Base-by-base conservation (phyloP, 2,888 invertebrate genomes). In the Galeopsomyia nigrocyanea region DNA sequence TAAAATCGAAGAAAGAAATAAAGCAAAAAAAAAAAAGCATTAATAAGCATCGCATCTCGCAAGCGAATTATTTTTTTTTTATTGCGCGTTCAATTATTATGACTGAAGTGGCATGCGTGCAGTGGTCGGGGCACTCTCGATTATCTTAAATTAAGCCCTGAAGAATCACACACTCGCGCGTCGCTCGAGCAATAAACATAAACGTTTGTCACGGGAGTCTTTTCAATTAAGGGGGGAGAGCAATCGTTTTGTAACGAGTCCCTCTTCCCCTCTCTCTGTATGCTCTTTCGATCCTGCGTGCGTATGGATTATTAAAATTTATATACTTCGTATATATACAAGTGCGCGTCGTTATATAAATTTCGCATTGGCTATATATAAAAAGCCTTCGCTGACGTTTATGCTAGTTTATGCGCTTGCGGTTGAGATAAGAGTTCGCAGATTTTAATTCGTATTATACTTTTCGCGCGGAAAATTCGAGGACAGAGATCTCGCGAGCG, bases 131-230 rank as follows among this genome's bases (percentile, higher is more conserved):
- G 39, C 39, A 5, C 3, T 5, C 5, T 39, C 56, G 26, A 71
- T 71, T 71, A 67, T 62, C 67, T 66, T 66, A 62, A 66, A 71
- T 67, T 71, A 66, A 71, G 7, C 67, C 57, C 57, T 62, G 56
- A 62, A 67, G 56, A 71, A 71, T 71, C 66, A 57, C 57, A 62
- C 21, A 57, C 57, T 67, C 21, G 46, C 26, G 26, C 5, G 26
- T 5, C 5, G 10, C 62, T 50, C 17, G 49, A 39, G 17, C 51
- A 22, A 61, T 67, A 67, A 61, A 67, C 49, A 57, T 56, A 71
- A 62, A 51, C 51, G 46, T 71, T 71, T 71, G 50, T 71, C 66
- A 56, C 21, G 65, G 51, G 49, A 71, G 56, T 62, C 66, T 71
- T 26, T 67, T 57, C 62, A 67, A 66, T 57, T 71, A 62, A 26